A percentile compares a stretch with the other conserved stretches of the same genome.
phyloP scores from a whole-genome alignment of 2,888 invertebrate genomes.

The Calliopum simillimum region DNA sequence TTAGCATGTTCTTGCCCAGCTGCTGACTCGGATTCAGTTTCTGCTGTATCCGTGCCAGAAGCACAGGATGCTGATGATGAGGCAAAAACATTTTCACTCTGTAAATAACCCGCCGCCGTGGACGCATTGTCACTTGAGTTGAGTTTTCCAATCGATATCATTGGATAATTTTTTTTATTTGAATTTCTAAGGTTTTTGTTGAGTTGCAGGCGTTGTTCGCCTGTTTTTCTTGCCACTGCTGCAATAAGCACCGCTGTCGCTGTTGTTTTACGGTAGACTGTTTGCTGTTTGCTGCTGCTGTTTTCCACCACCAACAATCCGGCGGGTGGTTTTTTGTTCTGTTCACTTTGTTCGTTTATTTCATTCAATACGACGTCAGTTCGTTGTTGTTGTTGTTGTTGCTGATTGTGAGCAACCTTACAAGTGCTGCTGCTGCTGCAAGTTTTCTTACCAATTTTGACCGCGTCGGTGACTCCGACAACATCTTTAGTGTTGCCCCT shows the following conservation, averaged over 20 bases:
- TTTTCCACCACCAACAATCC: constrained; percentile 14
- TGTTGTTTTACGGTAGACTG: constrained; percentile 41
- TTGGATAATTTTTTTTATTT: constrained; percentile 39
- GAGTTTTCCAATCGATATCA: constrained; percentile 51
- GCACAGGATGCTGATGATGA: constrained; percentile 69
- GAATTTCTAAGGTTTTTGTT: constrained; percentile 17
- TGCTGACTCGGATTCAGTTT: constrained; percentile 54
- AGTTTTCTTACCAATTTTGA: constrained; percentile 28
- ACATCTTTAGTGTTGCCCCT: constrained; percentile 32
- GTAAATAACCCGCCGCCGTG: constrained; percentile 64
- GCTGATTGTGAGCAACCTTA: constrained; percentile 35
- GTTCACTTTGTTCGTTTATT: constrained; percentile 30
- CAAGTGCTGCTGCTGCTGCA: constrained; percentile 42
- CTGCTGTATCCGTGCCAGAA: constrained; percentile 64
- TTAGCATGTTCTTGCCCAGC: constrained; percentile 31
- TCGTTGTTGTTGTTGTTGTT: neutral
- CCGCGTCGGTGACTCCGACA: constrained; percentile 15
- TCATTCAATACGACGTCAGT: constrained; percentile 27
- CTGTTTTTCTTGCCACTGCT: constrained; percentile 33
- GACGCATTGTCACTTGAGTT: constrained; percentile 29
- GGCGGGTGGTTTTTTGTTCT: constrained; percentile 39
- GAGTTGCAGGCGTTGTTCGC: neutral
- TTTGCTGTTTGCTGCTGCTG: constrained; percentile 7
- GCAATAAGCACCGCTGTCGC: constrained; percentile 39
- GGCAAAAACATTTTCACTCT: constrained; percentile 71